Percentiles rank a stretch among this genome's conserved stretches.
phyloP scores from a whole-genome alignment of 2,113 vertebrate genomes.

The Acrocephalus arundinaceus region DNA sequence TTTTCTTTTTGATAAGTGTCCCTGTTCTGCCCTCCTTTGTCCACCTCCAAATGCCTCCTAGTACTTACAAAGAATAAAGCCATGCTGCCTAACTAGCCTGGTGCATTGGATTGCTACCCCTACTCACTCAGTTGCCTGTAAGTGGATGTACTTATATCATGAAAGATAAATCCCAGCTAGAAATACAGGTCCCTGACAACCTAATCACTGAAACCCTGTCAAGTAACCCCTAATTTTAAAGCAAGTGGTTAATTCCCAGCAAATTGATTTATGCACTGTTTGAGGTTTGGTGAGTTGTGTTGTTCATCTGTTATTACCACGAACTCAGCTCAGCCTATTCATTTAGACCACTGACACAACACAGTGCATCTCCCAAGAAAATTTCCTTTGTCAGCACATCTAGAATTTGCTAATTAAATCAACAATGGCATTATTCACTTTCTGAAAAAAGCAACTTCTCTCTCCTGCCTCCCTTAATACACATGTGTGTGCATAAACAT shows the following conservation, averaged over 20 bases:
- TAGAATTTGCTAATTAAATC: conserved; percentile 85
- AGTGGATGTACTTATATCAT: conserved; percentile 59
- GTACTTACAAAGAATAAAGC: conserved; percentile 56
- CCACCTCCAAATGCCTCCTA: conserved; percentile 37
- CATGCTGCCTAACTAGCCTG: background rate
- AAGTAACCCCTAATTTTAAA: conserved; percentile 83
- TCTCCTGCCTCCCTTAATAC: background rate
- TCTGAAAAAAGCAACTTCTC: conserved; percentile 52
- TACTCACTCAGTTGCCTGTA: conserved; percentile 34
- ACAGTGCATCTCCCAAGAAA: conserved; percentile 78
- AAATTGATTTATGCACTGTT: conserved; percentile 83
- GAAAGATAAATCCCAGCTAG: conserved; percentile 75
- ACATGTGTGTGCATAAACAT: background rate
- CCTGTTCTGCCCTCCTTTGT: conserved; percentile 52
- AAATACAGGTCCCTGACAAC: conserved; percentile 75
- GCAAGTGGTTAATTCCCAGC: conserved; percentile 79
- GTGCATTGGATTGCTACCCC: conserved; percentile 10
- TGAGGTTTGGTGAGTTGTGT: conserved; percentile 79
- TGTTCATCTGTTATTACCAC: conserved; percentile 81
- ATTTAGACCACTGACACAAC: conserved; percentile 77
- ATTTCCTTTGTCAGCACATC: conserved; percentile 83
- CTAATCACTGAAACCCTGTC: conserved; percentile 77
- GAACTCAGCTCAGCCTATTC: conserved; percentile 73
- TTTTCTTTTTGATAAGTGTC: conserved; percentile 40
- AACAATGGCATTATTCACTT: conserved; percentile 80